Evolutionary conservation across 2,888 invertebrate species (phyloP), one percentile per base, ranked within the genome.

Genomic region (Cenopis cana): DNA sequence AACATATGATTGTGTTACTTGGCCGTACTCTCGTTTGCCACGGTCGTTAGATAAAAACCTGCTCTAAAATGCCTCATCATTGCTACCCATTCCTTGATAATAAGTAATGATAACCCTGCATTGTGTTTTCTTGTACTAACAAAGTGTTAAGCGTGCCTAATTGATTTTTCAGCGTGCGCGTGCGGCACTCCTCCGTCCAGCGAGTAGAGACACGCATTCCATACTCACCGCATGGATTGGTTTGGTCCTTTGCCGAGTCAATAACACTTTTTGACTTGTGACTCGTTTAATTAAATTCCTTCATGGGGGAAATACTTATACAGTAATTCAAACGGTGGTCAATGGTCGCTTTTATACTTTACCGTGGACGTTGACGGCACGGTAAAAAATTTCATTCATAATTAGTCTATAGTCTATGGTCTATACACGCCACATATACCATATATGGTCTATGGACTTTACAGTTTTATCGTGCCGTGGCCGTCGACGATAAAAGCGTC

Each of bases 111-210:
- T 49, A 60, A 60, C 46, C 29, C 29, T 49, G 20, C 50, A 36
- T 36, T 46, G n/a, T 50, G 36, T 33, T 41, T 24, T 52, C 14
- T 64, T 54, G 20, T n/a, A 64, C 64, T 64, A 64, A 64, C 54
- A 54, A 52, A 33, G 61, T 33, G 38, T 62, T 64, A 50, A 50
- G 64, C 8, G 64, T 64, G 52, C 6, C 33, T 50, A 17, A 49
- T 61, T 64, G 24, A 8, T 29, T 64, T 50, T 62, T 64, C 54
- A 64, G 64, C 18, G 0, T 38, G 52, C 36, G 64, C 18, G 0
- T 38, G 52, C 36, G 36, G 11, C 46, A 5, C 38, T 38, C 20
- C 36, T 14, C 4, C 14, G 10, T n/a, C 52, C 33, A 5, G 8
- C 52, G 52, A 64, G 64, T 64, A 52, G 18, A 36, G 38, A 20